A percentile compares a stretch with the other conserved stretches of the same genome.
These are phyloP conservation scores for Exephanes ischioxanthus DNA, from an alignment of 2,888 invertebrate genomes.

Conservation along the genomic window DNA sequence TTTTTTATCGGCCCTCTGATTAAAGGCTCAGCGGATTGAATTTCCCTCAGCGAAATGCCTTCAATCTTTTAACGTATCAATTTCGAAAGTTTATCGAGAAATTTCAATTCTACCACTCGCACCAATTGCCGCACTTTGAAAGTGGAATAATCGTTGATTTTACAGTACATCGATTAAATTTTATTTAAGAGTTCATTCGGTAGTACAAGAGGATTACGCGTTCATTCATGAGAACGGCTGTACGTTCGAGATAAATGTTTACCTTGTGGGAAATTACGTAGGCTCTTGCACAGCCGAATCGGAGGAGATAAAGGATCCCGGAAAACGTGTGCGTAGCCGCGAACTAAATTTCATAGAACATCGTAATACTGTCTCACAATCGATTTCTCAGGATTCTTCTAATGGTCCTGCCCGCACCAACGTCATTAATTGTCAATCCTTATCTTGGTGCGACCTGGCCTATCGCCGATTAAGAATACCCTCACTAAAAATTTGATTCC, in stretches of 20 bases:
- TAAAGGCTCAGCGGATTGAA: background rate
- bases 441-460: background rate
- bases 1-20: background rate
- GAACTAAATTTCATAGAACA: background rate
- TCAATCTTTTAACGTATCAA: background rate
- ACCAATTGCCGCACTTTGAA: background rate
- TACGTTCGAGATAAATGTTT: too few species aligned
- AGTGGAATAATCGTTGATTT: background rate
- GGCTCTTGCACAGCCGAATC: too few species aligned
- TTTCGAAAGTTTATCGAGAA: background rate
- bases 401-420: slow-evolving; percentile 10
- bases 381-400: slow-evolving; percentile 7
- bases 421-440: slow-evolving; percentile 17
- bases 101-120: background rate
- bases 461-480: background rate
- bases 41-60: background rate
- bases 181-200: too few species aligned
- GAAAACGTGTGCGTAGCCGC: too few species aligned
- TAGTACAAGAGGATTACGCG: too few species aligned
- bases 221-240: too few species aligned
- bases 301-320: too few species aligned
- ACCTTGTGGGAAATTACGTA: too few species aligned
- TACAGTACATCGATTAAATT: too few species aligned
- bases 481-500: background rate
- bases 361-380: background rate